These are phyloP conservation scores for Crotalus viridis DNA, from an alignment of 2,113 vertebrate genomes.

Conservation along the genomic window DNA sequence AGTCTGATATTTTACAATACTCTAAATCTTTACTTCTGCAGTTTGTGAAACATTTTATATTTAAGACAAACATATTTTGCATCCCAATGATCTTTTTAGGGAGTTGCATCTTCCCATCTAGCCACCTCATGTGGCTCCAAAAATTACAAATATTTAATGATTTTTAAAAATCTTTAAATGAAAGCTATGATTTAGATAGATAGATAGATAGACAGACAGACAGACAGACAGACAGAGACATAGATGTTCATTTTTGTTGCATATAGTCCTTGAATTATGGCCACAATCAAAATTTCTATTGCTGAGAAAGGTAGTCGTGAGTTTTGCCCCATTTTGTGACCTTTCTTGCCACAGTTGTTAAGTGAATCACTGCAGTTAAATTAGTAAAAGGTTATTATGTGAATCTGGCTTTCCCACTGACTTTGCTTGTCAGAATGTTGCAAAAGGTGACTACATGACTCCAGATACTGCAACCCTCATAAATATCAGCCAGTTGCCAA, in stretches of 20 bases:
- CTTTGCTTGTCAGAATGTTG: neutral
- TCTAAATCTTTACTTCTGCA: neutral
- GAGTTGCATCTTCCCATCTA: neutral
- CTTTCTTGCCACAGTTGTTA: neutral
- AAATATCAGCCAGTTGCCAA: neutral
- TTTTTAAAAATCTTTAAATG: neutral
- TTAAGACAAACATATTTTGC: neutral
- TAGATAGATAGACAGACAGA: neutral
- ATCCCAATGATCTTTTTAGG: neutral
- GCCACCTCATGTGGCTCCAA: neutral
- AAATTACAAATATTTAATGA: slow-evolving; percentile 13
- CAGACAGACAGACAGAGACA: too few species aligned
- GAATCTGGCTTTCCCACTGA: neutral
- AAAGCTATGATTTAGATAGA: neutral
- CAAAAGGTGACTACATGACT: neutral
- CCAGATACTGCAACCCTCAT: neutral
- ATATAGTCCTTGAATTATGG: neutral
- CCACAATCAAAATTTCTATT: neutral
- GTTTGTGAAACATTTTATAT: neutral
- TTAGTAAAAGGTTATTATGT: neutral
- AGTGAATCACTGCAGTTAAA: neutral
- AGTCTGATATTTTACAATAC: neutral
- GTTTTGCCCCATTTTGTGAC: neutral
- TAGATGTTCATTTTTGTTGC: neutral
- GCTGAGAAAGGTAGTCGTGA: neutral